phyloP scores from a whole-genome alignment of 2,797 vertebrate species.

The Pseudotriccus pelzelni region DNA sequence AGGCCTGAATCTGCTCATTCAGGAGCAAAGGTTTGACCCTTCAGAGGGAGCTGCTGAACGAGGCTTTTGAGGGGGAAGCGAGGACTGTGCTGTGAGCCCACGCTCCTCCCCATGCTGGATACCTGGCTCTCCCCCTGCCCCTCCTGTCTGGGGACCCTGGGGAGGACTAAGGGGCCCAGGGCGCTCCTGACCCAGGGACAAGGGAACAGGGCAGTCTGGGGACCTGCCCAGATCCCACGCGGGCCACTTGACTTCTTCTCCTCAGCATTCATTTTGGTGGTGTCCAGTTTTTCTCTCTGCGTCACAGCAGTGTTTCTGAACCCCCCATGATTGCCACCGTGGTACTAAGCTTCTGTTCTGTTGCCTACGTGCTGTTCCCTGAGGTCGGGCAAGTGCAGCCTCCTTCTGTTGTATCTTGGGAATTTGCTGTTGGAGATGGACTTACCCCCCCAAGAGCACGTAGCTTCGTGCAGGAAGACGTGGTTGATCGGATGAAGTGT shows the following conservation, averaged over 20 bases:
- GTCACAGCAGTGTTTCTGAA: neutral
- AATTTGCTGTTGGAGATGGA: neutral
- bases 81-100: neutral
- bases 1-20: conserved; percentile 37
- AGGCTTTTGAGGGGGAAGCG: neutral
- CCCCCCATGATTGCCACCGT: neutral
- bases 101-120: accelerated
- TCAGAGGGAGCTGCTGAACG: neutral
- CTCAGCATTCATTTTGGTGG: accelerated
- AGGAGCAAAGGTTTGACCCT: conserved; percentile 10
- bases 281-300: neutral
- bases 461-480: neutral
- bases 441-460: accelerated
- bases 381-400: neutral
- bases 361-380: accelerated
- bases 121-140: accelerated
- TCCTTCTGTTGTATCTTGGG: neutral
- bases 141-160: accelerated
- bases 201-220: neutral
- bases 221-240: accelerated
- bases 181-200: neutral
- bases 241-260: neutral
- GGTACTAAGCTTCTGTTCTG: neutral
- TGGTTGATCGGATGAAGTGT: neutral
- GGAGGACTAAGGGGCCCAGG: accelerated